Base-by-base conservation (phyloP, 2,113 vertebrate genomes). In the Nanorana parkeri region DNA sequence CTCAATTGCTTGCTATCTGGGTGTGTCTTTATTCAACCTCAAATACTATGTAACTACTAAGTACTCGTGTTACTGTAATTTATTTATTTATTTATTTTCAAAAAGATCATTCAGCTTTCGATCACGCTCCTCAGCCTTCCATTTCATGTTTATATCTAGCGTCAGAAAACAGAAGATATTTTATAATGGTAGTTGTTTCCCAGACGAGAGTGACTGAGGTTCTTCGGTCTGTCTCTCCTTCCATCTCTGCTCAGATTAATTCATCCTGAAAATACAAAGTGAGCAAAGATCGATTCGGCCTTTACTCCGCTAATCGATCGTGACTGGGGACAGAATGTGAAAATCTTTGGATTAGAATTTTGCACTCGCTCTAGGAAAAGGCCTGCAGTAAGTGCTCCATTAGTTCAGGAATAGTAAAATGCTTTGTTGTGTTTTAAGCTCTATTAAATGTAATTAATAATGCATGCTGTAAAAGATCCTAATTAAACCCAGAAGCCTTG, bases 361-460 rank as follows among this genome's bases (percentile, higher is more conserved):
- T 21, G n/a, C 58, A 6, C 20, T 60, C 58, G 58, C 20, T 21
- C 58, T 21, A 74, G 54, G 54, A 74, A 58, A 28, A 73, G 19
- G 26, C 26, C 60, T 23, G 29, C 58, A 10, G 29, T 81, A 81
- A 73, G 52, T 73, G 68, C 41, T 52, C 24, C 79, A 32, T 81
- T 73, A 81, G 41, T 56, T 69, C 36, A 36, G 60, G 41, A 81
- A 63, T 54, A 51, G 26, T 65, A 55, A 81, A 54, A 56, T 29
- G 69, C 79, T 73, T 74, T 81, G 68, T 72, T 74, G 69, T 72
- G 24, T 58, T 74, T 74, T 29, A 54, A 41, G 61, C 79, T 52
- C 60, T 74, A 74, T 81, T 73, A 81, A 63, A 66, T 74, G 21
- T 41, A 74, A 81, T 81, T 81, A 81, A 81, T 81, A 81, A 74